A percentile compares a stretch with the other conserved stretches of the same genome.
phyloP scores from a whole-genome alignment of 2,113 vertebrate species.

The Xenopus borealis region DNA sequence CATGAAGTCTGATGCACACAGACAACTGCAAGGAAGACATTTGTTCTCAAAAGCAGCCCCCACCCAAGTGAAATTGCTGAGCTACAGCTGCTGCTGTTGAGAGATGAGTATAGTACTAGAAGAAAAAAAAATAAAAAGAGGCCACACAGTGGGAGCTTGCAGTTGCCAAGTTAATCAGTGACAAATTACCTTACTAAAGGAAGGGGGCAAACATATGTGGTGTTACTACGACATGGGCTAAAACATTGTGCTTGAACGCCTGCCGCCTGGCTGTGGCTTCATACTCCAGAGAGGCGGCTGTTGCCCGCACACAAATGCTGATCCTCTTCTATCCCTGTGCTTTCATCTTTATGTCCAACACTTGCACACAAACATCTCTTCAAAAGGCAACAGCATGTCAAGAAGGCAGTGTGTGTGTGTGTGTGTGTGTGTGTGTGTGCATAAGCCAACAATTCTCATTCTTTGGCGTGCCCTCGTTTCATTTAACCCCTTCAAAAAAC shows the following conservation, averaged over 20 bases:
- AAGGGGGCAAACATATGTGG: conserved; percentile 35
- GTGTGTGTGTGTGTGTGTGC: too few species aligned
- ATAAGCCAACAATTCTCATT: conserved; percentile 31
- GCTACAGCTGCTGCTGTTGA: conserved; percentile 30
- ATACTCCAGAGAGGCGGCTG: conserved; percentile 27
- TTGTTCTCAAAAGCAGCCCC: conserved; percentile 22
- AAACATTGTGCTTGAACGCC: conserved; percentile 55
- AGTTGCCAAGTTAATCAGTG: conserved; percentile 43
- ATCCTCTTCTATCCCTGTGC: conserved; percentile 33
- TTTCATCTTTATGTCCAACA: conserved; percentile 44
- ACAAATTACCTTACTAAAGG: conserved; percentile 33
- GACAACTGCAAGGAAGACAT: conserved; percentile 32
- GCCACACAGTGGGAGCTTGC: conserved; percentile 42
- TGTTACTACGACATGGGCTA: conserved; percentile 48
- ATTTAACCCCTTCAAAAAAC: too few species aligned
- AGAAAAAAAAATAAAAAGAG: conserved; percentile 16
- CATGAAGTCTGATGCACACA: neutral
- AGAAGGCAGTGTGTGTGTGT: conserved; percentile 11
- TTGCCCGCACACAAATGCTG: conserved; percentile 26
- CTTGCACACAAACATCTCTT: conserved; percentile 36
- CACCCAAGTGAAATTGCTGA: conserved; percentile 11
- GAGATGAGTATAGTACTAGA: conserved; percentile 15
- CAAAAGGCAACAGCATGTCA: conserved; percentile 29
- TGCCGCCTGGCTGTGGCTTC: neutral
- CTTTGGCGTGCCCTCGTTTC: neutral